Evolutionary conservation across 2,113 vertebrate genomes (phyloP), one percentile per base, ranked within the genome.

Genomic region (Tauraco erythrolophus): DNA sequence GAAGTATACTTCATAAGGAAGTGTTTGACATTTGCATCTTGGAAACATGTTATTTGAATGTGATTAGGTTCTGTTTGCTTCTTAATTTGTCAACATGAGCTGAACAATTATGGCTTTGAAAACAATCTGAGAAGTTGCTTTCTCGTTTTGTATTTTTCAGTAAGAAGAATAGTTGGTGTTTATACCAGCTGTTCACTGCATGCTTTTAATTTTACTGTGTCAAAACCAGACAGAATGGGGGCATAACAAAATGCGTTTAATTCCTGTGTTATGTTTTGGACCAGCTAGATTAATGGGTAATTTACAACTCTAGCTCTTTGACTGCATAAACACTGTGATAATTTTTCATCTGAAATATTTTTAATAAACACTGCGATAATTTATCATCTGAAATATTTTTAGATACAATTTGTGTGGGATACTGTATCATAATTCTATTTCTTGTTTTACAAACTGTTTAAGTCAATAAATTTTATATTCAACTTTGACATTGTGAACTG

Each of bases 21-120:
- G 45, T 84, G 21, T 84, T 96, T 97, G 80, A 96, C 79, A 94
- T 94, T 96, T 98, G 46, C 64, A 85, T 78, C 27, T 77, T 91
- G 15, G 48, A 93, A 76, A 89, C 5, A 19, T 93, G 65, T 82
- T 92, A 93, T 97, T 94, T 97, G 53, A 92, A 93, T 81, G 45
- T 88, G 48, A 90, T 96, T 88, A 80, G 58, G 46, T 70, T 97
- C 76, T 98, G 51, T 81, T 97, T 97, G 43, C 75, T 81, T 94
- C 66, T 96, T 97, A 94, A 95, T 97, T 97, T 98, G 68, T 96
- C 92, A 95, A 92, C 46, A 87, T 35, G 72, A 97, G 46, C 16
- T 91, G 39, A 95, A 90, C 43, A 91, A 90, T 91, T 91, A 72
- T 31, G 64, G 39, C 37, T 96, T 88, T 86, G 84, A 96, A 97